Base-by-base conservation (phyloP, 2,113 vertebrate genomes). In the Trichomycterus rosablanca region DNA sequence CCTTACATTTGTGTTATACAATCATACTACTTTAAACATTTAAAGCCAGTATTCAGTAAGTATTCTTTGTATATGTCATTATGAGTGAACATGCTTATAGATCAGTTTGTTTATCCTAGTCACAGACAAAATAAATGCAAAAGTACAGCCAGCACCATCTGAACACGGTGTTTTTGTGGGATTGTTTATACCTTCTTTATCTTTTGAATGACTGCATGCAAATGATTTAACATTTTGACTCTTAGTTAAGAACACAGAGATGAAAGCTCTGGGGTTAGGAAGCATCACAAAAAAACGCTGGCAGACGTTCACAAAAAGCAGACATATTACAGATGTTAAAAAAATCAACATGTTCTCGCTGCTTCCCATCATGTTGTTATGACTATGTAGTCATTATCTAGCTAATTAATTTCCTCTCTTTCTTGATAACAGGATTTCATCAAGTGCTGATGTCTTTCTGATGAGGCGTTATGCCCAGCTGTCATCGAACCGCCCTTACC, bases 391-490 rank as follows among this genome's bases (percentile, higher is more conserved):
- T 64, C 62, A 64, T 54, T 63, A 63, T 64, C 62, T 45, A 64
- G 51, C 51, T 64, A 64, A 64, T 64, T 64, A 64, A 64, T 55
- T 64, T 64, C 62, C 62, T 55, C 51, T 55, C 62, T 9, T 55
- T 64, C 62, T 48, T 64, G 62, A 55, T 64, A 64, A 48, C 61
- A 55, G 62, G 51, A 55, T 55, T 64, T 64, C 51, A 64, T 64
- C 62, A 64, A 64, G 51, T 55, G 62, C 62, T 55, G 42, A 55
- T 64, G 62, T 45, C 51, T 35, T 55, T 64, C 62, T 64, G 62
- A 64, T 55, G 62, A 64, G 30, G 30, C 42, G 37, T 55, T 19
- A 42, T 64, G 34, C 51, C 51, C 62, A 46, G 43, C 51, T 64
- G 62, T 37, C 42, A 34, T 64, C 44, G 52, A 64, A 55, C 40